Base-by-base conservation (phyloP, 1,140 invertebrate genomes). In the Bombus difficillimus region DNA sequence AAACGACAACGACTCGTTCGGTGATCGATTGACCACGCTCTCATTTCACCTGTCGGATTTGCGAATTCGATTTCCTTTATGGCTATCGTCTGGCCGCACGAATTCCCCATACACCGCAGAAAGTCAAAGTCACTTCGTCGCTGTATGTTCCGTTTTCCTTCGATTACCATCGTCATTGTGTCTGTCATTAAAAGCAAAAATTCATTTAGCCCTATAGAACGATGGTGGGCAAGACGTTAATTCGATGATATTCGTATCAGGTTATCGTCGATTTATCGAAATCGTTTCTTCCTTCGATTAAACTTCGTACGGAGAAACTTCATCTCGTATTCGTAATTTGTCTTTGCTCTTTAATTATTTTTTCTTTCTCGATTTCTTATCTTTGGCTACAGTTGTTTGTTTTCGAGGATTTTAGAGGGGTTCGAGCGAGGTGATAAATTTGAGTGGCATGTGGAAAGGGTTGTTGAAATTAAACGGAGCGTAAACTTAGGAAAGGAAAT, bases 1-100 rank as follows among this genome's bases (percentile, higher is more conserved):
- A 77, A 47, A 83, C 68, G 77, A 86, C 86, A 81, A 89, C 66
- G 80, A 74, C 22, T 74, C 66, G 81, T 86, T 86, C 25, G 12
- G 5, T 79, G 77, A 85, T 85, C 83, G 62, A 79, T 83, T 72
- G 76, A 86, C 76, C 76, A 37, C 10, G 37, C 41, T 86, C 80
- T 69, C 74, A 68, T 69, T 85, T 89, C 88, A 89, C 88, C 88
- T 89, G 88, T 89, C 88, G 83, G 74, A 80, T 77, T 86, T 80
- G 81, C 64, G 57, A 66, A 80, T 85, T 89, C 84, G 59, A 83
- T 89, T 86, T 76, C 77, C 81, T 89, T 89, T 80, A 77, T 82
- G 76, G 76, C n/a, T 77, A 39, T 53, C 13, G 68, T 25, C 28
- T 34, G 71, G 64, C 12, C 59, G 59, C 47, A 71, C 43, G 79